Evolutionary conservation across 2,797 vertebrate genomes (phyloP).

Genomic region (Danio jaintianensis): DNA sequence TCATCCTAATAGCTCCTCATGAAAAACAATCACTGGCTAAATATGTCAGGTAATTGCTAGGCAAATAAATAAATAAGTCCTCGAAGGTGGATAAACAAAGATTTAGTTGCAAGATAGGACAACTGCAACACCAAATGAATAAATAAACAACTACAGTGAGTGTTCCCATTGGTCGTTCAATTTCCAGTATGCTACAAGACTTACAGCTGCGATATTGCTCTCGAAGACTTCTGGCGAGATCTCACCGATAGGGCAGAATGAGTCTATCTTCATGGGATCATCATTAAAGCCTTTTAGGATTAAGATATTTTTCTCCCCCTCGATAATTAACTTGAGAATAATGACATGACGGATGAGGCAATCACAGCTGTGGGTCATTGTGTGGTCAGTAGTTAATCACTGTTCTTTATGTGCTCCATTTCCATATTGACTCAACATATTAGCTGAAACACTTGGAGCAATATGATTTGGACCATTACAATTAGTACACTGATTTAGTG

Average conservation of each 20-base stretch:
- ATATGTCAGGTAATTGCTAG: constrained; percentile 27
- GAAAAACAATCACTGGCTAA: constrained; percentile 14
- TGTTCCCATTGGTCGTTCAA: constrained; percentile 12
- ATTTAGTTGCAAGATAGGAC: constrained; percentile 13
- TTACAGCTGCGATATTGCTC: constrained; percentile 11
- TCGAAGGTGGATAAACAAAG: constrained; percentile 12
- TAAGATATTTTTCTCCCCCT: constrained; percentile 28
- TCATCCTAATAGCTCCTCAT: constrained; percentile 32
- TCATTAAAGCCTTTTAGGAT: constrained; percentile 38
- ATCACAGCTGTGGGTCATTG: constrained; percentile 55
- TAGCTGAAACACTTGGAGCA: constrained; percentile 41
- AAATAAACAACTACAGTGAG: constrained; percentile 1
- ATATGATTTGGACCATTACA: constrained; percentile 41
- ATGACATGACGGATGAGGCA: constrained; percentile 53
- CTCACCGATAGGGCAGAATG: constrained; percentile 23
- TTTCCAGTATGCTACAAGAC: constrained; percentile 27
- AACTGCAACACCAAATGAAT: constrained; percentile 1
- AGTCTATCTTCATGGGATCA: constrained; percentile 12
- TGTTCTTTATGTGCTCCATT: constrained; percentile 49
- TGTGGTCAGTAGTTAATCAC: constrained; percentile 59
- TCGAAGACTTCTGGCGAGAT: background rate
- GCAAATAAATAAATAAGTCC: constrained; percentile 24
- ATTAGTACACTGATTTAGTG: constrained; percentile 15
- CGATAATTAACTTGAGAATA: constrained; percentile 55
- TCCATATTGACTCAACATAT: constrained; percentile 53